phyloP scores from a whole-genome alignment of 2,888 invertebrate genomes.

The Caenorhabditis zanzibari region DNA sequence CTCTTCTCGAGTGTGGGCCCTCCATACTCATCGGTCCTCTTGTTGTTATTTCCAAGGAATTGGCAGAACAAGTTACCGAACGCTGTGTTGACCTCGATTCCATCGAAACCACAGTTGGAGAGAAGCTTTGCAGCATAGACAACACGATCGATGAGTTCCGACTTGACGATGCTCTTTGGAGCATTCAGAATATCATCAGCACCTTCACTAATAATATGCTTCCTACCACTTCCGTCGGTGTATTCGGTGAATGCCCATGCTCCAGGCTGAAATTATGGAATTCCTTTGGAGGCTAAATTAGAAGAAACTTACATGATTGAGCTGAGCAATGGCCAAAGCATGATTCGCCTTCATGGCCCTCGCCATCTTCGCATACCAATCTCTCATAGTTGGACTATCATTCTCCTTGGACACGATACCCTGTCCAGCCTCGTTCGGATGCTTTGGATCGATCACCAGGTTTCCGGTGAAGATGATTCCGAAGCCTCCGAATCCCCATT shows the following conservation, averaged over 20 bases:
- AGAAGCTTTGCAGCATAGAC: constrained; percentile 66
- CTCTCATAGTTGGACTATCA: constrained; percentile 58
- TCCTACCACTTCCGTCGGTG: constrained; percentile 48
- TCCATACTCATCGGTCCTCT: constrained; percentile 62
- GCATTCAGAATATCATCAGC: constrained; percentile 69
- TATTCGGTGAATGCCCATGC: constrained; percentile 59
- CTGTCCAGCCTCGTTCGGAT: constrained; percentile 70
- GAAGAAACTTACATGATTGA: constrained; percentile 61
- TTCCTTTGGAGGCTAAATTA: neutral
- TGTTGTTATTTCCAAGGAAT: constrained; percentile 58
- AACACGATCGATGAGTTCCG: constrained; percentile 71
- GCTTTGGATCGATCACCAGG: constrained; percentile 70
- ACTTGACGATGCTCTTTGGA: constrained; percentile 63
- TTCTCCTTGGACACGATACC: constrained; percentile 66
- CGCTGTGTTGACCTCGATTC: constrained; percentile 60
- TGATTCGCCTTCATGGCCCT: constrained; percentile 68
- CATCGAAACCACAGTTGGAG: constrained; percentile 61
- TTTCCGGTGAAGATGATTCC: constrained; percentile 77
- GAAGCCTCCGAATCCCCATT: constrained; percentile 76
- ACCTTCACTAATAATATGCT: constrained; percentile 60
- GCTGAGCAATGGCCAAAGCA: constrained; percentile 68
- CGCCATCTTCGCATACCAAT: constrained; percentile 60
- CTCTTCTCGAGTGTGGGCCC: constrained; percentile 47
- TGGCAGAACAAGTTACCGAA: constrained; percentile 64
- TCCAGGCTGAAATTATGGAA: constrained; percentile 47